A percentile compares a stretch with the other conserved stretches of the same genome.
phyloP scores from a whole-genome alignment of 2,113 vertebrate genomes.

The Chroicocephalus ridibundus region DNA sequence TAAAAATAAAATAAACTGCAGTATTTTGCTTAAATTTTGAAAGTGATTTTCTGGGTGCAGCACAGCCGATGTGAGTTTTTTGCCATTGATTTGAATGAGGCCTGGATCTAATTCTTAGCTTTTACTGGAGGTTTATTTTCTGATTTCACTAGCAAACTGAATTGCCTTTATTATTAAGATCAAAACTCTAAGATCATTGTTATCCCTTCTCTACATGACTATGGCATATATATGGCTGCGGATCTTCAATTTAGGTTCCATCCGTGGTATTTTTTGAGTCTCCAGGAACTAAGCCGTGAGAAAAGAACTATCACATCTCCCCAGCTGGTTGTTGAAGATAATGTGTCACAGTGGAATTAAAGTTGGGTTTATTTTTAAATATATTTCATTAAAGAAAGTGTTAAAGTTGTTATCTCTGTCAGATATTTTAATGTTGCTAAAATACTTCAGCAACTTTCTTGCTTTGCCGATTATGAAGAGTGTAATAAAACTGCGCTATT shows the following conservation, averaged over 20 bases:
- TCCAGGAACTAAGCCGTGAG: constrained; percentile 2
- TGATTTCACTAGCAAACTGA: background rate
- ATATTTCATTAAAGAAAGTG: constrained; percentile 3
- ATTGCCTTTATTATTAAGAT: background rate
- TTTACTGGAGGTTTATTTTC: background rate
- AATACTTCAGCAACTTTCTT: constrained; percentile 48
- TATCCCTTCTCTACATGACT: background rate
- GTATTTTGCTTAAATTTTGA: background rate
- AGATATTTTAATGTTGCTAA: constrained; percentile 48
- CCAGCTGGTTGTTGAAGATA: constrained; percentile 18
- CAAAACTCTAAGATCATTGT: background rate
- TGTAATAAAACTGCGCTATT: constrained; percentile 71
- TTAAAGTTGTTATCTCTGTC: constrained; percentile 41
- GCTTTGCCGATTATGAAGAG: constrained; percentile 55
- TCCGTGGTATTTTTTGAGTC: background rate
- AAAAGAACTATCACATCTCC: constrained; percentile 19
- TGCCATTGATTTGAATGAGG: background rate
- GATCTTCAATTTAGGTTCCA: background rate
- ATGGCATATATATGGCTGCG: background rate
- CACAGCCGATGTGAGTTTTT: background rate
- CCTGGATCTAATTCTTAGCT: background rate
- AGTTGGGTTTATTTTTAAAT: constrained; percentile 13
- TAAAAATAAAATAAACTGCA: background rate
- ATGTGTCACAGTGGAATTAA: background rate
- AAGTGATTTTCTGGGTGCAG: background rate